Conservation (phyloP, 2,888 invertebrate species). For the Melieria omissa region DNA sequence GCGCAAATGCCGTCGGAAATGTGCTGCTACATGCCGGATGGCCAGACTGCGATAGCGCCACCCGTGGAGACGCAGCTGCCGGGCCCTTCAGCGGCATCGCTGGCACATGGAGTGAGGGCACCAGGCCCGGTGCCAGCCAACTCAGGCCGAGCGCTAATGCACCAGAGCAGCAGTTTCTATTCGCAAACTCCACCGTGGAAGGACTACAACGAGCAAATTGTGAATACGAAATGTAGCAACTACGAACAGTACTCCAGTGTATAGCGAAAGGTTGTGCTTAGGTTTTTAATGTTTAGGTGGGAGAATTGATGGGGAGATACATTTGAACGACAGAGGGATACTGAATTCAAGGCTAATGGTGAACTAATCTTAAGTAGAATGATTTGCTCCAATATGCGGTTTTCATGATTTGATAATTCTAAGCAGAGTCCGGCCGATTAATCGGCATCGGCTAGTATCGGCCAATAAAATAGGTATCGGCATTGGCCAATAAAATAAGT, state of each 20-base stretch:
- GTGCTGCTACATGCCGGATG: constrained; percentile 35
- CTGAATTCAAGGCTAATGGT: too few relatives aligned
- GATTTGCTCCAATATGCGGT: too few relatives aligned
- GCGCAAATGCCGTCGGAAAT: constrained; percentile 26
- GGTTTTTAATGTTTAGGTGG: constrained; percentile 1
- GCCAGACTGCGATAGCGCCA: constrained; percentile 5
- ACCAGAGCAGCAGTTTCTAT: constrained; percentile 66
- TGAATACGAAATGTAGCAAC: constrained; percentile 46
- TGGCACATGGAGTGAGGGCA: not conserved
- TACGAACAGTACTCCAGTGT: constrained; percentile 53
- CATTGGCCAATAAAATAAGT: too few relatives aligned
- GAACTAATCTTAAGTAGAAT: too few relatives aligned
- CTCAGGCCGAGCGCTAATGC: constrained; percentile 41
- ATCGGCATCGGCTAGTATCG: too few relatives aligned
- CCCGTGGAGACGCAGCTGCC: not conserved
- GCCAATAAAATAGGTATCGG: too few relatives aligned
- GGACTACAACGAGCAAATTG: constrained; percentile 63
- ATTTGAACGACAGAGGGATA: too few relatives aligned
- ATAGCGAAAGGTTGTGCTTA: constrained; percentile 47
- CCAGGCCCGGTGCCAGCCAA: not conserved
- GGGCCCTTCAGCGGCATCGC: too few relatives aligned
- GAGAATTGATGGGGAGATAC: too few relatives aligned
- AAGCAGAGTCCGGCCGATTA: too few relatives aligned
- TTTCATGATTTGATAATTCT: too few relatives aligned
- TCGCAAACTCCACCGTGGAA: constrained; percentile 67